Evolutionary conservation across 2,888 invertebrate species (phyloP).

Genomic region (Druceiella hillmani): DNA sequence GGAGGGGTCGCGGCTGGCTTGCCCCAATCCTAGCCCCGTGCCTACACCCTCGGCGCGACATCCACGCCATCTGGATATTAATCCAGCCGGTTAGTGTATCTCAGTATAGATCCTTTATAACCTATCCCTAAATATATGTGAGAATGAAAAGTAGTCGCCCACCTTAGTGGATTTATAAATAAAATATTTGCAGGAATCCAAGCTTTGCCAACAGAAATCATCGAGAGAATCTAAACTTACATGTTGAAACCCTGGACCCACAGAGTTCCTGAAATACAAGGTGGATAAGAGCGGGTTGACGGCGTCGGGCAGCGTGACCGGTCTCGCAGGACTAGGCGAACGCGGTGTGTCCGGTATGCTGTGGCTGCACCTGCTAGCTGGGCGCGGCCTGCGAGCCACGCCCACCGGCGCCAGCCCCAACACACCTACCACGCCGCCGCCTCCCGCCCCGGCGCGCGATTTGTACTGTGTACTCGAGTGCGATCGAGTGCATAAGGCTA

Average conservation of each 20-base stretch:
- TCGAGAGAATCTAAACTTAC: no score
- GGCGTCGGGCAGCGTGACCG: constrained; percentile 53
- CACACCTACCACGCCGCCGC: constrained; percentile 46
- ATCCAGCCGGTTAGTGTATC: constrained; percentile 69
- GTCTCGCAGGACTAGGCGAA: constrained; percentile 39
- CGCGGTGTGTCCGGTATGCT: constrained; percentile 78
- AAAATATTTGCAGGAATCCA: no score
- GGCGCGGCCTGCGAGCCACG: constrained; percentile 76
- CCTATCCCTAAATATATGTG: no score
- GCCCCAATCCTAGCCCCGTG: constrained; percentile 66
- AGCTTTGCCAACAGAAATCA: no score
- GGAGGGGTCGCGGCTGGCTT: constrained; percentile 51
- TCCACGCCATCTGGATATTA: constrained; percentile 76
- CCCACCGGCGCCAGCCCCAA: constrained; percentile 68
- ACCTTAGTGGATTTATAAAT: no score
- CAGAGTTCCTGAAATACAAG: constrained; percentile 88
- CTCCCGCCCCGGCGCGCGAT: constrained; percentile 60
- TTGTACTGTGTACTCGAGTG: constrained; percentile 97
- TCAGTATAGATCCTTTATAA: no score
- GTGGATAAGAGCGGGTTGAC: constrained; percentile 67
- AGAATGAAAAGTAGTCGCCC: no score
- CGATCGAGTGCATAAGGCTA: constrained; percentile 92
- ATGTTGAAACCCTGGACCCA: no score
- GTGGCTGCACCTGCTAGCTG: constrained; percentile 86
- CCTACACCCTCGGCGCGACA: constrained; percentile 73